Base-by-base conservation (phyloP, 1,140 invertebrate genomes). In the Wasmannia auropunctata region DNA sequence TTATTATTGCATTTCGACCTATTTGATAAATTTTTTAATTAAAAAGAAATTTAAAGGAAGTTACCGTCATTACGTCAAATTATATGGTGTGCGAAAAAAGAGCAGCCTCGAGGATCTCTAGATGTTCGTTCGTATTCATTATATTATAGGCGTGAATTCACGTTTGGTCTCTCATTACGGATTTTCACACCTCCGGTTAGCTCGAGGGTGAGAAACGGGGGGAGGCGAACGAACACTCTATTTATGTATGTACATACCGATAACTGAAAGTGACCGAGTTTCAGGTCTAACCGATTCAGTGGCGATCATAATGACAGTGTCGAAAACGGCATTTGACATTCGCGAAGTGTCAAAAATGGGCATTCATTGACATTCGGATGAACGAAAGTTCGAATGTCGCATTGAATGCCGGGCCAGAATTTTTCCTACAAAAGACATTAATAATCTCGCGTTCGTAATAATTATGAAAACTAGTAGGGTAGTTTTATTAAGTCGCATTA, bases 101-200 rank as follows among this genome's bases (percentile, higher is more conserved):
- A 70, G 28, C 1, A 70, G 25, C 14, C 34, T 19, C 37, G 19
- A 72, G 51, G 11, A 37, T 3, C 0, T 19, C 10, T 37, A 6
- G 2, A 22, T 10, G n/a, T 62, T 25, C 60, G 25, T n/a, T 22
- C 65, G 76, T 16, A 69, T 34, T 80, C 31, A n/a, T n/a, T n/a
- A n/a, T n/a, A 70, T 81, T 81, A 34, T 7, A 74, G 51, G 25
- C 25, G 25, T 37, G 54, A 83, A 60, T 72, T 83, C 51, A 16
- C 22, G 49, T 72, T 34, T 31, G 37, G 67, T 14, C 43, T 58
- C 67, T 74, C 67, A 74, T 83, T 83, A 83, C 67, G 25, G 63
- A 70, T 83, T n/a, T 74, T 83, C 65, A 60, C 51, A 40, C 51
- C 51, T 74, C 28, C 28, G 19, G 37, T 58, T 72, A 43, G 67